Percentiles rank a stretch among this genome's conserved stretches.
Evolutionary conservation across 2,888 invertebrate species (phyloP).

Genomic region (Mermis nigrescens): DNA sequence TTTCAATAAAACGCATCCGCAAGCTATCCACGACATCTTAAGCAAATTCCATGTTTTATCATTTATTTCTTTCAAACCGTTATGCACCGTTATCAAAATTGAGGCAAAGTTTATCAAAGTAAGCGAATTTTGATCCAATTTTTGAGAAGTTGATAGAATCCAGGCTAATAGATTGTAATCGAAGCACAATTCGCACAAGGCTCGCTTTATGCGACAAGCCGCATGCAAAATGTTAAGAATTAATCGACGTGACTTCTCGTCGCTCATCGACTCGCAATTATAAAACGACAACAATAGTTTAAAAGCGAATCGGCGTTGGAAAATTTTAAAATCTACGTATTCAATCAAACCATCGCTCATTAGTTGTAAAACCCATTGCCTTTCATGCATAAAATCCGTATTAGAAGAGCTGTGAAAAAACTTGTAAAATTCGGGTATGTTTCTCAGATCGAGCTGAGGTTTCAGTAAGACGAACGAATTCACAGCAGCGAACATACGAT

Average conservation of each 20-base stretch:
- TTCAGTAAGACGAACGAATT: constrained; percentile 58
- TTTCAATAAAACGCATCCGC: too few relatives aligned
- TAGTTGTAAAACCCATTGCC: constrained; percentile 56
- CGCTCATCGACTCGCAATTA: not conserved
- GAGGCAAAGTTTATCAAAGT: too few relatives aligned
- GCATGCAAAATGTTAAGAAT: not conserved
- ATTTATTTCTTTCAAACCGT: too few relatives aligned
- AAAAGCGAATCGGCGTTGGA: constrained; percentile 34
- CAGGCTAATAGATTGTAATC: not conserved
- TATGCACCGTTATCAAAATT: too few relatives aligned
- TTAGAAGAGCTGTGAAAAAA: constrained; percentile 56
- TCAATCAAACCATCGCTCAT: constrained; percentile 56
- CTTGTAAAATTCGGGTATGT: constrained; percentile 68
- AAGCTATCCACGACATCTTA: too few relatives aligned
- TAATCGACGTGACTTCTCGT: not conserved
- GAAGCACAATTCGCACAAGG: not conserved
- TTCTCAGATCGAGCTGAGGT: constrained; percentile 51
- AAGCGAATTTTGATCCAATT: too few relatives aligned
- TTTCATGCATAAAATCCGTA: constrained; percentile 39
- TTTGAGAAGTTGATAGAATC: not conserved
- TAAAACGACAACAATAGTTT: not conserved
- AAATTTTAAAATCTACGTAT: constrained; percentile 51
- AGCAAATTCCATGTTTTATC: too few relatives aligned
- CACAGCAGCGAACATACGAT: constrained; percentile 30
- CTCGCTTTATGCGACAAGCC: not conserved